Conservation (phyloP, 2,797 vertebrate genomes). For the Onychomys leucogaster region DNA sequence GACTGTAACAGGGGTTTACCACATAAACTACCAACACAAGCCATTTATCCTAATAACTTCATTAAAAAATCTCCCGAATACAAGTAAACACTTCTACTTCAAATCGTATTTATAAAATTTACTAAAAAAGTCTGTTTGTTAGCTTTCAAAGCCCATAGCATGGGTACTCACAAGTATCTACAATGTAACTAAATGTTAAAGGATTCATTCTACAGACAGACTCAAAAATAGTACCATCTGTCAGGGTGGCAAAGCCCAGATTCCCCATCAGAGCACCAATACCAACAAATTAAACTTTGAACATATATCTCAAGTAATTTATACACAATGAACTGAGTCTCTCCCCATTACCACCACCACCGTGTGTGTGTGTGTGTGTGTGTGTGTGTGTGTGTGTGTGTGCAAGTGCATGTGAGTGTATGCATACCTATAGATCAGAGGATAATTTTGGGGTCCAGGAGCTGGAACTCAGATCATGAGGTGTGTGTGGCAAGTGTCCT, state of each 20-base stretch:
- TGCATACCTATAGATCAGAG: neutral
- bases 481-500: neutral
- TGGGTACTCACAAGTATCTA: conserved; percentile 82
- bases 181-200: conserved; percentile 86
- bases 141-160: conserved; percentile 75
- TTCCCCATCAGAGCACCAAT: conserved; percentile 75
- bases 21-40: conserved; percentile 49
- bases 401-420: rapidly evolving
- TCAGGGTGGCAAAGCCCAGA: conserved; percentile 79
- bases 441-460: neutral
- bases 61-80: conserved; percentile 55
- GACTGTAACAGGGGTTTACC: conserved; percentile 33
- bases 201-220: conserved; percentile 83
- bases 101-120: conserved; percentile 68
- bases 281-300: conserved; percentile 77
- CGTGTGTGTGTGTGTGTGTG: neutral
- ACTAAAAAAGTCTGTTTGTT: conserved; percentile 52
- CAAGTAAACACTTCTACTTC: conserved; percentile 47
- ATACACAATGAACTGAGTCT: conserved; percentile 65
- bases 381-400: neutral
- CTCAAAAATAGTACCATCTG: conserved; percentile 86
- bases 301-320: conserved; percentile 67
- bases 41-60: conserved; percentile 30
- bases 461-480: neutral
- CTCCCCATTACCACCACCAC: neutral